Evolutionary conservation across 30 jellyfish, hydroid and myxozoan species (phyloP).

Genomic region (Aurelia aurita): DNA sequence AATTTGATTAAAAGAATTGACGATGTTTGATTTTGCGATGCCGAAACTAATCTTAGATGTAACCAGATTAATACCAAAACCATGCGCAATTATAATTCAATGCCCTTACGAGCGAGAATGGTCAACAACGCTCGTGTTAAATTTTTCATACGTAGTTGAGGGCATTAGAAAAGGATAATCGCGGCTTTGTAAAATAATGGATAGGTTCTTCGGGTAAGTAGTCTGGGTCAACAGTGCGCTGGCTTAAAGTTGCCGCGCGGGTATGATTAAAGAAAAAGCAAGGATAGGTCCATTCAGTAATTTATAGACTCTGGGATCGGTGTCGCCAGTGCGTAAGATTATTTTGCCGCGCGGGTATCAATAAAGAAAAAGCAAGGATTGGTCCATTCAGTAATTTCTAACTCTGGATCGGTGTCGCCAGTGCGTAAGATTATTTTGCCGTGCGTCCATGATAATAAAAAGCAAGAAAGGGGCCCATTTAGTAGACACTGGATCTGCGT

Average conservation of each 20-base stretch:
- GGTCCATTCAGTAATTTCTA: too few species aligned
- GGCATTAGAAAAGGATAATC: slow-evolving; percentile 59
- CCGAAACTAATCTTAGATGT: slow-evolving; percentile 56
- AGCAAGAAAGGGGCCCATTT: too few species aligned
- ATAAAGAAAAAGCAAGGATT: not conserved
- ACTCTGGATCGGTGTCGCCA: too few species aligned
- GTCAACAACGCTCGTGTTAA: slow-evolving; percentile 33
- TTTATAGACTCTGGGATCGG: too few species aligned
- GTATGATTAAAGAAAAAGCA: not conserved
- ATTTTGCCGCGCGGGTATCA: not conserved
- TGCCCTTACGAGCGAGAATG: slow-evolving; percentile 18
- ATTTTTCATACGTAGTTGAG: slow-evolving; percentile 51
- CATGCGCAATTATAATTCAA: slow-evolving; percentile 42
- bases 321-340: too few species aligned
- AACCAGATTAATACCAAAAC: slow-evolving; percentile 53
- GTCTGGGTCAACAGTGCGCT: slow-evolving; percentile 47
- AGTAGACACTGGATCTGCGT: too few species aligned
- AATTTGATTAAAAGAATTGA: slow-evolving; percentile 37
- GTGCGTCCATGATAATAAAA: not conserved
- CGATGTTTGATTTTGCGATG: slow-evolving; percentile 42
- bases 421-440: not conserved
- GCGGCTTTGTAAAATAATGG: slow-evolving; percentile 44
- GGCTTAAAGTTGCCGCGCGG: not conserved
- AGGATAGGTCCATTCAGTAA: too few species aligned
- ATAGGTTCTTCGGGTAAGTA: slow-evolving; percentile 22